Conservation (phyloP, 2,888 invertebrate genomes). For the Caenorhabditis drosophilae region DNA sequence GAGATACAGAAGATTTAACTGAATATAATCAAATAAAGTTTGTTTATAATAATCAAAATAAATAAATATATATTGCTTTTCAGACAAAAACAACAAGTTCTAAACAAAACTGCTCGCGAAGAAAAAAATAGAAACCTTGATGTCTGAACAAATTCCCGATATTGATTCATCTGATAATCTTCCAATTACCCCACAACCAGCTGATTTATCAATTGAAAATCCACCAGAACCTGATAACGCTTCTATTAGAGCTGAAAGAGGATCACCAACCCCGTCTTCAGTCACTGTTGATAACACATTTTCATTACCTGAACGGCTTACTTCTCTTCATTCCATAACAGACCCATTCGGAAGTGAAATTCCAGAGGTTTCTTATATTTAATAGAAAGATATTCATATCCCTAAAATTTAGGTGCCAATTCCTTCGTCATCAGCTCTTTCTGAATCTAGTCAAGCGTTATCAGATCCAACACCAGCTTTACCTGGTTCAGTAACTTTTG, state of each 20-base stretch:
- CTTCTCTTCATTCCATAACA: slow-evolving; percentile 6
- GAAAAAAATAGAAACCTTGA: slow-evolving; percentile 20
- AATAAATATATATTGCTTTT: slow-evolving; percentile 2
- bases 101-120: slow-evolving; percentile 24
- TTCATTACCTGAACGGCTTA: slow-evolving; percentile 15
- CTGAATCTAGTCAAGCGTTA: slow-evolving; percentile 21
- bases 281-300: slow-evolving; percentile 40
- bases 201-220: slow-evolving; percentile 27
- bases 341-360: slow-evolving; percentile 22
- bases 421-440: slow-evolving; percentile 20
- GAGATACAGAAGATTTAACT: slow-evolving; percentile 60
- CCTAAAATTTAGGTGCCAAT: slow-evolving; percentile 16
- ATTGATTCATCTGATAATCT: slow-evolving; percentile 21
- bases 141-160: slow-evolving; percentile 46
- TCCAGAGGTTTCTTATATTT: slow-evolving; percentile 12
- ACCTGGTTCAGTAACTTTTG: slow-evolving; percentile 4
- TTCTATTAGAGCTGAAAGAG: slow-evolving; percentile 35
- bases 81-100: slow-evolving; percentile 35
- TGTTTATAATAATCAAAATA: neutral
- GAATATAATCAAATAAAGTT: slow-evolving; percentile 53
- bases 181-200: slow-evolving; percentile 6
- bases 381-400: too few relatives aligned
- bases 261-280: slow-evolving; percentile 42
- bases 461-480: slow-evolving; percentile 19
- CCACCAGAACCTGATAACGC: slow-evolving; percentile 48